Conservation (phyloP, 2,113 vertebrate species). For the Ceratotherium simum region DNA sequence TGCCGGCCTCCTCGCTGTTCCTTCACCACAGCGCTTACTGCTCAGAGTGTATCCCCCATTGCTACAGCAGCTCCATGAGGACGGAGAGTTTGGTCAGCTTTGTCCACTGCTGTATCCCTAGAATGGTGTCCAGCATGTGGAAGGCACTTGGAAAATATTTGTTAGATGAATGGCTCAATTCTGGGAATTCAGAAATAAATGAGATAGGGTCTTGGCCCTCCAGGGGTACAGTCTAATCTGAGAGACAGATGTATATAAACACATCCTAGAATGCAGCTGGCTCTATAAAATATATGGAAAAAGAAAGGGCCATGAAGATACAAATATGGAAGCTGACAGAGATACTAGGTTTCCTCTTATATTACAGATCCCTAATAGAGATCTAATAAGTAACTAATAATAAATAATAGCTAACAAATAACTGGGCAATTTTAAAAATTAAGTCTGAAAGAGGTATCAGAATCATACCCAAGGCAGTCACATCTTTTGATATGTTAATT, state of each 20-base stretch:
- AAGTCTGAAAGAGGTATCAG: background rate
- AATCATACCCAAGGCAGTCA: background rate
- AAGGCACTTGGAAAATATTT: background rate
- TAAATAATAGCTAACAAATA: background rate
- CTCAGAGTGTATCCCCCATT: too few relatives aligned
- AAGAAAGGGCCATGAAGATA: background rate
- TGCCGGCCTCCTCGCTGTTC: background rate
- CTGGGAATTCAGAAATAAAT: background rate
- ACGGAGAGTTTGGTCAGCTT: background rate
- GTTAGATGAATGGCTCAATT: background rate
- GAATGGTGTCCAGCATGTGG: background rate
- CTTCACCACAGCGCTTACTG: background rate
- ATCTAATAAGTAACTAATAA: background rate
- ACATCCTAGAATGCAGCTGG: background rate
- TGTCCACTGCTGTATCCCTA: background rate
- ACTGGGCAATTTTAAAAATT: background rate
- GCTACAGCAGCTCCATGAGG: background rate
- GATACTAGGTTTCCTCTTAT: background rate
- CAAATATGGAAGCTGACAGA: background rate
- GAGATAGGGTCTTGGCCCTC: background rate
- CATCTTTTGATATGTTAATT: background rate
- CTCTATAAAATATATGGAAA: background rate
- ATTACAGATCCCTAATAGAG: background rate
- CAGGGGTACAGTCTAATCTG: background rate
- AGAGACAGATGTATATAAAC: background rate